These are phyloP conservation scores for Ceratina australensis DNA, from an alignment of 1,140 invertebrate genomes.

Conservation along the genomic window DNA sequence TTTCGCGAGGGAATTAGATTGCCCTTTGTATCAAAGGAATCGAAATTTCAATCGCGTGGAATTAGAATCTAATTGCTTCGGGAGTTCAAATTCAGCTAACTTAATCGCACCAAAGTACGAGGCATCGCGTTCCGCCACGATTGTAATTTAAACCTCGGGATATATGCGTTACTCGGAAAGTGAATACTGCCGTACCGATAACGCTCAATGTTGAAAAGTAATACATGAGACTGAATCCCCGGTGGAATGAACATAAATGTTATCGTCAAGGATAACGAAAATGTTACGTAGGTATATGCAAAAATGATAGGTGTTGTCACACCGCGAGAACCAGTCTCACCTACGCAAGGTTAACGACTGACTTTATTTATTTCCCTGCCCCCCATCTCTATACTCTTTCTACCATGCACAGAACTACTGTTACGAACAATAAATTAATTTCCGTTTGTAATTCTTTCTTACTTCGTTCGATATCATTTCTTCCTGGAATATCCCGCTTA, in stretches of 20 bases:
- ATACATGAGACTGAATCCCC: conserved; percentile 4
- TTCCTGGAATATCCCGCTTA: too few species aligned
- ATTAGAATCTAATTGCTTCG: conserved; percentile 6
- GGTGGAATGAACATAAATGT: conserved; percentile 21
- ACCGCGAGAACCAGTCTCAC: conserved; percentile 43
- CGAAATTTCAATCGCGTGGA: neutral
- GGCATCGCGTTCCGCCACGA: neutral
- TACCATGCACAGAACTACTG: neutral
- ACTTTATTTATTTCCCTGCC: conserved; percentile 39
- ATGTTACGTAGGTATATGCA: conserved; percentile 33
- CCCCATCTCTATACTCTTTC: neutral
- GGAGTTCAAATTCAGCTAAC: conserved; percentile 10
- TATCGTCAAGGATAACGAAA: conserved; percentile 45
- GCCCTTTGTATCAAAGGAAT: neutral
- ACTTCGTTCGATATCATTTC: neutral
- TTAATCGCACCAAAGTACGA: conserved; percentile 24
- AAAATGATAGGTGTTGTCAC: conserved; percentile 43
- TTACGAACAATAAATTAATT: conserved; percentile 32
- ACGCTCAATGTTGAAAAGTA: neutral
- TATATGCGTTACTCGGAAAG: neutral
- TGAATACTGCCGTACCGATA: neutral
- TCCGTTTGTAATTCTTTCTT: neutral
- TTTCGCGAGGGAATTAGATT: neutral
- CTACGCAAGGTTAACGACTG: conserved; percentile 53
- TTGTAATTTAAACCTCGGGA: neutral